Base-by-base conservation (phyloP, 2,888 invertebrate species). In the Drosophila quinaria region DNA sequence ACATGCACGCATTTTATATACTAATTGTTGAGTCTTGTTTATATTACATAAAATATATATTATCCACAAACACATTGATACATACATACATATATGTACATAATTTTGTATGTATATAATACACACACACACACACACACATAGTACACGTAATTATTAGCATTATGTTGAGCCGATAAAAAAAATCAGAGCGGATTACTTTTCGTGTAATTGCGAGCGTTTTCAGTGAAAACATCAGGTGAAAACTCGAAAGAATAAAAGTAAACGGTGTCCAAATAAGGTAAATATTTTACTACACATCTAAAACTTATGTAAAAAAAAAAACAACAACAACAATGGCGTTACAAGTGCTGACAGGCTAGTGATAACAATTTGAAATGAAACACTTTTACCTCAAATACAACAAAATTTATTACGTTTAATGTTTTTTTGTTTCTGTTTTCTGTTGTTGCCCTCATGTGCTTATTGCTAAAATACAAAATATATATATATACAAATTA, bases 21-120 rank as follows among this genome's bases (percentile, higher is more conserved):
- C 80, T 60, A 71, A 80, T 88, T 83, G 83, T 86, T 83, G 88
- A 88, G 74, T 88, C 87, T 86, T 86, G 74, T 88, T 83, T 80
- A 82, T 78, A 69, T 63, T 55, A 68, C 74, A 70, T 63, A 54
- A 60, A 15, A 46, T n/a, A 46, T 37, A 59, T 15, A 55, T 13
- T 61, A 25, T 3, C 37, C 6, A 61, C 17, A 61, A 39, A 58
- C 33, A 37, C 17, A 46, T 42, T 19, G 2, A 42, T 17, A 72
- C 25, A 22, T 46, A 60, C 29, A 51, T 25, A 54, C 6, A 74
- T 46, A 29, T 25, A 35, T 46, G 15, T 56, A 44, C 22, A 25
- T 22, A 52, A n/a, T 15, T 15, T 25, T 29, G 17, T 46, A 55
- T 55, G 19, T 33, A 37, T 35, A 37, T 33, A 25, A 15, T 15